Evolutionary conservation across 2,113 vertebrate species (phyloP), one percentile per base, ranked within the genome.

Genomic region (Sapajus apella): DNA sequence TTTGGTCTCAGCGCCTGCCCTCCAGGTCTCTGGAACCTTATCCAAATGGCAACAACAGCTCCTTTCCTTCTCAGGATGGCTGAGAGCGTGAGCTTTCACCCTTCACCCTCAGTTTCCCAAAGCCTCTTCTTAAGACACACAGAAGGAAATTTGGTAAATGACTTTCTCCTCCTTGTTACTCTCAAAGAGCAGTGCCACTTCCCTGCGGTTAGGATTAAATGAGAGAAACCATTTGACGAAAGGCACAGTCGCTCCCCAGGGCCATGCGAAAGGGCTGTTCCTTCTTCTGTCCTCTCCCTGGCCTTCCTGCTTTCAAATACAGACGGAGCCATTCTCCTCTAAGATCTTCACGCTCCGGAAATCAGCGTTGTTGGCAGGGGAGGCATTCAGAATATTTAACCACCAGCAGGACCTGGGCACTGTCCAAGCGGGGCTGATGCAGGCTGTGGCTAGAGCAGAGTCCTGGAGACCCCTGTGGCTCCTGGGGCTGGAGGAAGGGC

Each of bases 241-340:
- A 80, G 30, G 12, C 17, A 4, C 13, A 1, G 37, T n/a, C 0
- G 0, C 37, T 17, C 8, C 23, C 47, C 47, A 17, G 37, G 64
- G 10, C 16, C 17, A 1, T 23, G 17, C 2, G 0, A 5, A 37
- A 18, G 40, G 40, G 13, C 30, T 6, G 6, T 11, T 23, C n/a
- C 30, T 13, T 43, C 25, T 32, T 61, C 37, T 30, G 12, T 9
- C 55, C 23, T 61, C 17, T 66, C 27, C 52, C 20, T 61, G 61
- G 47, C 30, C 8, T 66, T 12, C 18, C 40, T 23, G 43, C 30
- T 32, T 79, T 50, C n/a, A 55, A 2, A 70, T 45, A n/a, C 9
- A 21, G 85, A 50, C 0, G 27, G 76, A 61, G 21, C 10, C 21
- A 0, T 88, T 85, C 45, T 76, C 27, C 70, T 80, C 66, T 56